Evolutionary conservation across 2,797 vertebrate genomes (phyloP), one percentile per base, ranked within the genome.

Genomic region (Lophius americanus): DNA sequence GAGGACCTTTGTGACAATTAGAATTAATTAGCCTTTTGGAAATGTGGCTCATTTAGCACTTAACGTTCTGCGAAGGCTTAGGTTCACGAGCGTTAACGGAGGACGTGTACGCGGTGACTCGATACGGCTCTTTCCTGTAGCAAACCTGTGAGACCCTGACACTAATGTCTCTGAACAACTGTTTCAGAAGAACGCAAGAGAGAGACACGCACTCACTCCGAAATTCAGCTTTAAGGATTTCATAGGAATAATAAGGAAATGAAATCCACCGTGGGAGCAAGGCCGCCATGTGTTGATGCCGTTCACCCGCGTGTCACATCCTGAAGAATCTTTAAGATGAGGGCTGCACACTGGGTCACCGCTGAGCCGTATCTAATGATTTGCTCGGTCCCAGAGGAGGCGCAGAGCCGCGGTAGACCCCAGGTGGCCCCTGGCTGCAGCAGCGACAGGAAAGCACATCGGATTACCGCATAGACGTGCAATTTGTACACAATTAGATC

Each of bases 401-500:
- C 80, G 43, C 61, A 65, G 64, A 64, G 66, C 68, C 71, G 65
- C 2, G 14, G n/a, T 50, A 67, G 82, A 73, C 79, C 82, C 75
- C 85, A 88, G 68, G 75, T 83, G 88, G 79, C 70, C 75, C 37
- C 41, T 67, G 65, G 71, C 66, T 71, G 69, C 63, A 76, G 75
- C 80, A 51, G 59, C 66, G 41, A 54, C 65, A 78, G 68, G 75
- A 64, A 82, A 63, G 60, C 13, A 14, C 62, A 64, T 55, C 64
- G 46, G 51, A 79, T 78, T 68, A 79, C 60, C 70, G 75, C 70
- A 75, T 46, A 62, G 64, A 58, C 71, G 78, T 11, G 32, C 57
- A 68, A 72, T 81, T 77, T 80, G 78, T 72, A 70, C 79, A 82
- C 84, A 85, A 78, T 84, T 70, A 82, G 73, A 70, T 87, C 83